Percentiles rank a stretch among this genome's conserved stretches.
Conservation (phyloP, 2,888 invertebrate species). For the Agriopis leucophaearia region DNA sequence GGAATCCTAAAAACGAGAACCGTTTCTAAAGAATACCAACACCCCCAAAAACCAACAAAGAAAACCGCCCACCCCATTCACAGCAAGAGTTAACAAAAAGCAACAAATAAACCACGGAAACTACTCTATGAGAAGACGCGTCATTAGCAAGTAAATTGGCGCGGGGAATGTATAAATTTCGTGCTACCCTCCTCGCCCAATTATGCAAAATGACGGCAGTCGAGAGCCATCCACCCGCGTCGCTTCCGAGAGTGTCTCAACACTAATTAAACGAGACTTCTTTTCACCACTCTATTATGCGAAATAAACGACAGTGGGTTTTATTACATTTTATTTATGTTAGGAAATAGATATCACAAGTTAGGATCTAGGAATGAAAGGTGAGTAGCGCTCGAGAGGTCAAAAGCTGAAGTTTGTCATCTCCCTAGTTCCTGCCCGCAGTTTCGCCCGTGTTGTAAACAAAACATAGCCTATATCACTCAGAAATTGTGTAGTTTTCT, state of each 20-base stretch:
- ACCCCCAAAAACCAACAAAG: conserved; percentile 37
- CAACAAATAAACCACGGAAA: conserved; percentile 47
- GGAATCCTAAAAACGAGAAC: too few species aligned
- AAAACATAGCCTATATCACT: too few species aligned
- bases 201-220: conserved; percentile 86
- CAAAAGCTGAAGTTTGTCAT: too few species aligned
- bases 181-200: conserved; percentile 82
- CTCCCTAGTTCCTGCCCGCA: too few species aligned
- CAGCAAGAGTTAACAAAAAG: conserved; percentile 60
- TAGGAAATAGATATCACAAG: conserved; percentile 2
- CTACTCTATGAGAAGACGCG: conserved; percentile 74
- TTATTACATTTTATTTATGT: conserved; percentile 46
- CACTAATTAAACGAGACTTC: conserved; percentile 85
- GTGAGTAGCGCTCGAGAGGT: background rate
- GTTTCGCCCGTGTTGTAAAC: too few species aligned
- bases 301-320: conserved; percentile 79
- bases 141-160: conserved; percentile 86
- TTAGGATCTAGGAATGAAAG: background rate
- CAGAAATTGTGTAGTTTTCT: too few species aligned
- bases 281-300: conserved; percentile 84
- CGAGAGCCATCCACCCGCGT: conserved; percentile 81
- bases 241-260: conserved; percentile 82
- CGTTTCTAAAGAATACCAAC: conserved; percentile 4
- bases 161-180: conserved; percentile 83
- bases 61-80: conserved; percentile 43